Base-by-base conservation (phyloP, 2,797 vertebrate species). In the Cryptoblepharus egeriae region DNA sequence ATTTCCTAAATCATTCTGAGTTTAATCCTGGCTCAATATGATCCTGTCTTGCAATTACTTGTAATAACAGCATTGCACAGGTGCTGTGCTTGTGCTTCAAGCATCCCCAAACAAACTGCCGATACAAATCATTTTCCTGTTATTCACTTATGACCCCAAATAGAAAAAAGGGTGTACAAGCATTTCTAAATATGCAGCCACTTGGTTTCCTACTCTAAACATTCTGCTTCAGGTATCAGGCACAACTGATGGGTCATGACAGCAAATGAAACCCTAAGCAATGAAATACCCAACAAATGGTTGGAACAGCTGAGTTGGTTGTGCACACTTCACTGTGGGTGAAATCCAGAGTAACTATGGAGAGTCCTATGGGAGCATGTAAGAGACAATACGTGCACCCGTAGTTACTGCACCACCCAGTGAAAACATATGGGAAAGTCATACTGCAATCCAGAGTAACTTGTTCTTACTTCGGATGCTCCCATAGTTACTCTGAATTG, bases 11-110 rank as follows among this genome's bases (percentile, higher is more conserved):
- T 39, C 90, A 82, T 77, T 87, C 77, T 80, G 30, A 90, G 87
- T 91, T 93, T 89, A 90, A 93, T 92, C 88, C 86, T 88, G 91
- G 86, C 74, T 39, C 82, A 82, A 78, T 65, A 28, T 65, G 69
- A 73, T 67, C 26, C 79, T 77, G 37, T 39, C 22, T 77, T 76
- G 60, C 68, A 85, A 73, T 81, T 64, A 73, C 52, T 42, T 35
- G 22, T 58, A 83, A 78, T 67, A 77, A 77, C 18, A 71, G 26
- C 5, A 12, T 61, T 39, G 67, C 37, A 4, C 16, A 58, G 35
- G 35, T 39, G 35, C 57, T 26, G 5, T 52, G 55, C 20, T 73
- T 81, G 37, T 26, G 30, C 18, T 75, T 42, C 35, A 28, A 77
- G 6, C 20, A 65, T 78, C 32, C 75, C 28, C 35, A 75, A 75